phyloP scores from a whole-genome alignment of 2,797 vertebrate species.

The Chloroceryle inda region DNA sequence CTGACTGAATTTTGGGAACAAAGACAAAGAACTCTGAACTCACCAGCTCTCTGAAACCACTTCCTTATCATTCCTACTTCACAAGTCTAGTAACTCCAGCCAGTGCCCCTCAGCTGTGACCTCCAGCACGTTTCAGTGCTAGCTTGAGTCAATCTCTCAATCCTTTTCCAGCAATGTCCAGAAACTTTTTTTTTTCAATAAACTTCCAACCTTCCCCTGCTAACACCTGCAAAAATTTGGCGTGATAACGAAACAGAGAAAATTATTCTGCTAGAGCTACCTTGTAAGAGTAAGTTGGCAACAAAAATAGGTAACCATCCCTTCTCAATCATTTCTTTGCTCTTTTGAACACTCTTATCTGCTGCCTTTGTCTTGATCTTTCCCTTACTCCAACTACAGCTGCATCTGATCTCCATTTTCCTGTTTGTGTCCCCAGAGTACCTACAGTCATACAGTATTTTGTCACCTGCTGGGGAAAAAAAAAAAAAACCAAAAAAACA shows the following conservation, averaged over 20 bases:
- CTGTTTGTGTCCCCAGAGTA: slow-evolving; percentile 15
- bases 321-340: neutral
- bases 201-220: neutral
- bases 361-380: slow-evolving; percentile 3
- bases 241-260: neutral
- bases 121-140: neutral
- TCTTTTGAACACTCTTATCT: slow-evolving; percentile 7
- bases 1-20: neutral
- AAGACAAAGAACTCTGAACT: neutral
- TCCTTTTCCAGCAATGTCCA: neutral
- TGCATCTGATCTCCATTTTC: slow-evolving; percentile 38
- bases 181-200: neutral
- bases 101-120: neutral
- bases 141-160: neutral
- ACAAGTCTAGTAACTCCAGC: neutral
- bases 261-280: slow-evolving; percentile 1
- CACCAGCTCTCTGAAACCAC: neutral
- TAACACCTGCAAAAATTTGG: slow-evolving; percentile 21
- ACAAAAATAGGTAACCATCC: neutral
- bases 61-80: neutral
- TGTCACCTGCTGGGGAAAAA: slow-evolving; percentile 14
- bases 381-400: neutral
- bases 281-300: neutral
- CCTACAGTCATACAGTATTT: slow-evolving; percentile 8
- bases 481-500: neutral